Base-by-base conservation (phyloP, 2,888 invertebrate species). In the Keiferia lycopersicella region DNA sequence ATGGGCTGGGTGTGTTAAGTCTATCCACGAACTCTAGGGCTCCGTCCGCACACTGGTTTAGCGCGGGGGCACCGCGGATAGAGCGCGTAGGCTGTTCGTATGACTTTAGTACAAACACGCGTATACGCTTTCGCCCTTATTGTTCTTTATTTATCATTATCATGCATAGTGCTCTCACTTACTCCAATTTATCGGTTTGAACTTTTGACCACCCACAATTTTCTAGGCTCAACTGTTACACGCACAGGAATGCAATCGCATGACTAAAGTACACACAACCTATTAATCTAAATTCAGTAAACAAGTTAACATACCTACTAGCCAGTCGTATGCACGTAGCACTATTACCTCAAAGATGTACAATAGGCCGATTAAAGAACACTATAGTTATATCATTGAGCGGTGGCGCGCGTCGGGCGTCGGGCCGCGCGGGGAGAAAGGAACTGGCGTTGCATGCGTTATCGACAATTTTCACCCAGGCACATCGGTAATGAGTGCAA, bases 401-500 rank as follows among this genome's bases (percentile, higher is more conserved):
- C n/a, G 10, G 56, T 34, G 34, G 18, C 64, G 22, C 64, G 51
- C 22, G 62, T 20, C 56, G 51, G 4, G 56, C 56, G 34, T 1
- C 16, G 56, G n/a, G 3, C 56, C 11, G 26, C 59, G 56, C 59
- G 51, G 63, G 64, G 57, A 65, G 63, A 67, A 69, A 69, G 67
- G n/a, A 69, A 67, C 64, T 61, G 62, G 60, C 68, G 68, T 68
- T 63, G 60, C 65, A 63, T 63, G 60, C 65, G 62, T 72, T 76
- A 76, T 77, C 73, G 61, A 63, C 65, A 68, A 66, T 73, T 73
- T 66, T 76, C 72, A 79, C 70, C 61, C 70, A 71, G 68, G 67
- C 73, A 71, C 71, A 68, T 58, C 71, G 66, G 69, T 74, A 72
- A 75, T 75, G 75, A 74, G 75, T 77, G 75, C 75, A 63, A 20